Conservation (phyloP, 2,113 vertebrate genomes). For the Cebidichthys violaceus region DNA sequence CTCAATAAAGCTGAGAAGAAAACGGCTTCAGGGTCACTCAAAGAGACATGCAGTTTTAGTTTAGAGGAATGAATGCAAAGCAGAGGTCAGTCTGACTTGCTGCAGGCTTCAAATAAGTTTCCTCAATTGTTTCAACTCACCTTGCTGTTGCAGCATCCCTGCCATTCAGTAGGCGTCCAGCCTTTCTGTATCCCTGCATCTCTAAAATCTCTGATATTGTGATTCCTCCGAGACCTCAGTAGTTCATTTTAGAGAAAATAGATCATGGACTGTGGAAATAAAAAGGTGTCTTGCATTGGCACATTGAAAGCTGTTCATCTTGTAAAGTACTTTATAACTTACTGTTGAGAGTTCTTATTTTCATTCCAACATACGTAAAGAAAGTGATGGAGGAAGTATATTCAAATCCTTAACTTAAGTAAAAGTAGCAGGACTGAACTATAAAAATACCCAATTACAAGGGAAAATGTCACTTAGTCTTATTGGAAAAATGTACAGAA, state of each 20-base stretch:
- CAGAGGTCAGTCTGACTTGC: slow-evolving; percentile 17
- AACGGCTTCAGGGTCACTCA: slow-evolving; percentile 23
- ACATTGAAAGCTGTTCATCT: neutral
- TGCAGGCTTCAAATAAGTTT: slow-evolving; percentile 40
- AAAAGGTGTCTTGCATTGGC: neutral
- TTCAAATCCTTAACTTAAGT: neutral
- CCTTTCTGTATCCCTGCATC: neutral
- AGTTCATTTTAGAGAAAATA: slow-evolving; percentile 32
- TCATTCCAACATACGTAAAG: neutral
- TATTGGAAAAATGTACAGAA: neutral
- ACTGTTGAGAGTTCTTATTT: neutral
- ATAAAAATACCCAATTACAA: neutral
- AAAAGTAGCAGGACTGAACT: neutral
- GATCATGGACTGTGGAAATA: neutral
- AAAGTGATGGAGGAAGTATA: neutral
- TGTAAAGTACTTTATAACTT: neutral
- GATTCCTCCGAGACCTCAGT: neutral
- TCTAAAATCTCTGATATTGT: slow-evolving; percentile 11
- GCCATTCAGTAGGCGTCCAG: neutral
- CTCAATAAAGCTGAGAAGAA: slow-evolving; percentile 15
- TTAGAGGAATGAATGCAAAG: slow-evolving; percentile 27
- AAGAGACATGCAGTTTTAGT: slow-evolving; percentile 20
- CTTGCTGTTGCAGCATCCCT: slow-evolving; percentile 43
- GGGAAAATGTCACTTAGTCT: neutral
- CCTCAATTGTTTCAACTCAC: slow-evolving; percentile 32